A percentile compares a stretch with the other conserved stretches of the same genome.
Conservation (phyloP, 2,888 invertebrate genomes). For the Caenorhabditis parvicauda region DNA sequence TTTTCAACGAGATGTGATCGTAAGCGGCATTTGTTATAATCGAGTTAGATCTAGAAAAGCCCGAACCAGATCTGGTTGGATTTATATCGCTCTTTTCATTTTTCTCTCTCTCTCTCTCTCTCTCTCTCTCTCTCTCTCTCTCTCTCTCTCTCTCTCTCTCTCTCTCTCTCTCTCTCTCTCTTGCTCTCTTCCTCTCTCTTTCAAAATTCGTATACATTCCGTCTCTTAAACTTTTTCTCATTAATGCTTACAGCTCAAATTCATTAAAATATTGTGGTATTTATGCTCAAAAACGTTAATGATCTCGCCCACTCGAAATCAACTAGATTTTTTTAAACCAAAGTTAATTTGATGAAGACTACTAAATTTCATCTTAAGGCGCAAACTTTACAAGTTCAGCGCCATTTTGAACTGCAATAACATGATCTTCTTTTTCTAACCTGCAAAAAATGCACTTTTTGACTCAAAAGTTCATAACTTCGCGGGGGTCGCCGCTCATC, state of each 20-base stretch:
- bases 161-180: background rate
- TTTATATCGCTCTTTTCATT: too few species aligned
- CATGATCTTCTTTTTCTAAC: too few species aligned
- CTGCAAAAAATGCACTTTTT: too few species aligned
- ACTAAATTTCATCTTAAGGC: too few species aligned
- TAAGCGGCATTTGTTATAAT: slow-evolving; percentile 5
- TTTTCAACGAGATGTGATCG: slow-evolving; percentile 9
- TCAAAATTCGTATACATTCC: background rate
- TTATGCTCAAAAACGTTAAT: slow-evolving; percentile 46
- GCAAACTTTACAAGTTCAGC: too few species aligned
- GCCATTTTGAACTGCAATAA: too few species aligned
- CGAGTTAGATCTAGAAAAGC: background rate
- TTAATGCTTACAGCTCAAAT: slow-evolving; percentile 57
- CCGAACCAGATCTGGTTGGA: too few species aligned
- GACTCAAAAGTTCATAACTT: too few species aligned
- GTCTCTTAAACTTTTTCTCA: too few species aligned
- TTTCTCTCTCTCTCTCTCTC: slow-evolving; percentile 1
- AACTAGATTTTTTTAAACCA: too few species aligned
- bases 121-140: slow-evolving; percentile 1
- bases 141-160: background rate
- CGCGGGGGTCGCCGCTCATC: too few species aligned
- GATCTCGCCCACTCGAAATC: slow-evolving; percentile 28
- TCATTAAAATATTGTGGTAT: slow-evolving; percentile 54
- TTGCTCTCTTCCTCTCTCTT: background rate
- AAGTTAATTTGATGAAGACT: too few species aligned